Conservation (phyloP, 2,113 vertebrate species). For the Rhynchomys soricoides region DNA sequence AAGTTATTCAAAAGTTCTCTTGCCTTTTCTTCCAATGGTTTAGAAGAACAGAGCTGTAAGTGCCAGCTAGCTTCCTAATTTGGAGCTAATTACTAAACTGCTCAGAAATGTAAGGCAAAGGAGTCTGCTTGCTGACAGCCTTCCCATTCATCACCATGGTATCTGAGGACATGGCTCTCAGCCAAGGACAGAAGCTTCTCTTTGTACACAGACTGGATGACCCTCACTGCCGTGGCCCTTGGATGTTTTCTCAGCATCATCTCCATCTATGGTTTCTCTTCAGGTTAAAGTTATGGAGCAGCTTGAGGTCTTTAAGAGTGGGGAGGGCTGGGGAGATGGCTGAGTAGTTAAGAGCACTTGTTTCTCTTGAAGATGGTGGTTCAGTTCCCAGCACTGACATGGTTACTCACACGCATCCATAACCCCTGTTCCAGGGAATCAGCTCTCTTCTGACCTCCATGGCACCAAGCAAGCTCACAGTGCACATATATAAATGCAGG, state of each 20-base stretch:
- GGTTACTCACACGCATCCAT: neutral
- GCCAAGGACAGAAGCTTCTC: conserved; percentile 50
- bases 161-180: conserved; percentile 31
- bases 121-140: conserved; percentile 43
- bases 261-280: conserved; percentile 27
- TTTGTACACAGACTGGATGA: neutral
- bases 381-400: neutral
- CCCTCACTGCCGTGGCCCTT: neutral
- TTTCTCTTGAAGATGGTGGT: neutral
- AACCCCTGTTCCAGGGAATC: neutral
- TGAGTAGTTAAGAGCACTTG: neutral
- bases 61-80: conserved; percentile 59
- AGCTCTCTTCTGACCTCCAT: neutral
- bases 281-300: neutral
- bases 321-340: neutral
- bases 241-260: neutral
- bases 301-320: conserved; percentile 31
- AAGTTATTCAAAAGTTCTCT: conserved; percentile 1
- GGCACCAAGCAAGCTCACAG: too few relatives aligned
- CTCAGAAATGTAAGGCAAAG: conserved; percentile 68
- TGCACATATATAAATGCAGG: neutral
- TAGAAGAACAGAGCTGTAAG: conserved; percentile 28
- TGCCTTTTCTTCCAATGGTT: conserved; percentile 22
- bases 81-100: conserved; percentile 71
- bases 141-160: conserved; percentile 41